Evolutionary conservation across 1,140 invertebrate species (phyloP), one percentile per base, ranked within the genome.

Genomic region (Protaetia brevitarsis): DNA sequence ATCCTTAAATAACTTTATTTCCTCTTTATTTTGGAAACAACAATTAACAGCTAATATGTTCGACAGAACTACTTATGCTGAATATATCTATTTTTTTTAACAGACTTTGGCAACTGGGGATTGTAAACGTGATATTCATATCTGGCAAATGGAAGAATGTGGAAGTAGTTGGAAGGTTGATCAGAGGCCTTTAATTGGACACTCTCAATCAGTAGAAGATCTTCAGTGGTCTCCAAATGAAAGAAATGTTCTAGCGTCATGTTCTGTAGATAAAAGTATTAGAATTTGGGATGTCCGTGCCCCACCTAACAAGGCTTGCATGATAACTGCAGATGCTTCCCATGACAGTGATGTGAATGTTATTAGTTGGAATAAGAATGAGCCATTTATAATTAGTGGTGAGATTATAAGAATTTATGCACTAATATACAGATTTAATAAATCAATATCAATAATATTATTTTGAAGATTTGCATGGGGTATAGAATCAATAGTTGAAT

Each of bases 141-240:
- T 98, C 66, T 99, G 97, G 96, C 87, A 85, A 69, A 89, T 93
- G 10, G 79, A 81, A 68, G 86, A 95, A 73, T 86, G 82, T 58
- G 81, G 84, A 1, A 51, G 11, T 26, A 85, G 82, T 37, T 99
- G 96, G 96, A 81, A 85, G 72, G 93, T 99, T 6, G 93, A 97
- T 80, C 92, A 96, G 76, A 82, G 89, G 57, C 90, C 96, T 1
- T 87, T 94, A 65, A 84, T 87, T 67, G 95, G 92, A 1, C 97
- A 99, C 77, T 89, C 87, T 19, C 87, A 86, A 37, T 99, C 96
- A 61, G 94, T 99, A 5, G 98, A 99, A 84, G 98, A 99, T 81
- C 83, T 99, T 66, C 95, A 98, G 74, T 99, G 98, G 97, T 99
- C 96, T 66, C 96, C 96, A 2, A 97, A 90, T 82, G 97, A 99